A percentile compares a stretch with the other conserved stretches of the same genome.
These are phyloP conservation scores for Motacilla alba DNA, from an alignment of 2,113 vertebrate species.

Conservation along the genomic window DNA sequence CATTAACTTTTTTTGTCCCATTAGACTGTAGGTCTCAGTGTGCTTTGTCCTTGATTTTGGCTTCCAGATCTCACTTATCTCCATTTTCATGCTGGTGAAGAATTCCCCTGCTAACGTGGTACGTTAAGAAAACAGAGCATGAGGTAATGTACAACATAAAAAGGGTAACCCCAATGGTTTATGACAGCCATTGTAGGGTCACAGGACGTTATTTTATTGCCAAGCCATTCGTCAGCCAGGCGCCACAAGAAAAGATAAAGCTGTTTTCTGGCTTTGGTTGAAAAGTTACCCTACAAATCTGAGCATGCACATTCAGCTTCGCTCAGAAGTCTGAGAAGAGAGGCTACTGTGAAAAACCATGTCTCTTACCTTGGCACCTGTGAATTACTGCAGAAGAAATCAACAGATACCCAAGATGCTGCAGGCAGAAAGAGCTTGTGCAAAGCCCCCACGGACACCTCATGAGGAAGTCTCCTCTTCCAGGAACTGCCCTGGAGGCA, in stretches of 20 bases:
- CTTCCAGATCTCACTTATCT: background rate
- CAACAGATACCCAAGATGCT: background rate
- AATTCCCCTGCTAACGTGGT: background rate
- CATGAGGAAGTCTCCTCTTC: background rate
- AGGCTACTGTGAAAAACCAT: background rate
- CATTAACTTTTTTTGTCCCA: background rate
- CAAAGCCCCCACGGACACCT: background rate
- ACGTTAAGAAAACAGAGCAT: fast-evolving
- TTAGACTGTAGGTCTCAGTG: background rate
- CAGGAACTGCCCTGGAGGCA: background rate
- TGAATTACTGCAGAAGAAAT: background rate
- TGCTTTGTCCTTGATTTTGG: background rate
- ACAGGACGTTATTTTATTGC: background rate
- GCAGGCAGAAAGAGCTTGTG: background rate
- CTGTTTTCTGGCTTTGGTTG: background rate
- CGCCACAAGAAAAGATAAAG: fast-evolving
- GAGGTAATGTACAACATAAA: background rate
- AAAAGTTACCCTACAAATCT: background rate
- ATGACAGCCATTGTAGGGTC: fast-evolving
- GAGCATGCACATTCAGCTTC: background rate
- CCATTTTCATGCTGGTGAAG: fast-evolving
- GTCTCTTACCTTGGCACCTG: background rate
- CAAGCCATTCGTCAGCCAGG: no score
- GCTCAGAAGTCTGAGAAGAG: background rate
- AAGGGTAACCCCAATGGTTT: fast-evolving